Percentiles rank a stretch among this genome's conserved stretches.
phyloP scores from a whole-genome alignment of 2,888 invertebrate genomes.

The Torymus tubicola region DNA sequence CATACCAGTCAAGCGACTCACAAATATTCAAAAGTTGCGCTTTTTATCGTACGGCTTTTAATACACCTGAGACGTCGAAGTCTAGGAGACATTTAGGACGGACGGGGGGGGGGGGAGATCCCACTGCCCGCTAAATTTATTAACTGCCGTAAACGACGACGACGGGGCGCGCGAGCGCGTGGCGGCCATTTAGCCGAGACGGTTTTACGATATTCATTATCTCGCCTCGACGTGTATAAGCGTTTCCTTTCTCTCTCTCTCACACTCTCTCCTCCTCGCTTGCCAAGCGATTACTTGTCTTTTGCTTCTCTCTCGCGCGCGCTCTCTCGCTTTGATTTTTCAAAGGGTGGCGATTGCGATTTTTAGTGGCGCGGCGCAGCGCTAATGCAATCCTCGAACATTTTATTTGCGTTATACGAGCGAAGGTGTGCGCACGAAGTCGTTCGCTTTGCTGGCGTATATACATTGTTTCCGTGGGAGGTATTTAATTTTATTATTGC shows the following conservation, averaged over 20 bases:
- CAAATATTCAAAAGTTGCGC: no score
- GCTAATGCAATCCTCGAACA: conserved; percentile 36
- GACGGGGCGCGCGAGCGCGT: conserved; percentile 23
- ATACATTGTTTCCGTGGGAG: neutral
- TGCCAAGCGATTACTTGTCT: conserved; percentile 26
- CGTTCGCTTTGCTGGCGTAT: neutral
- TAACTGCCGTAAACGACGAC: conserved; percentile 59
- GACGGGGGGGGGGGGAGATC: conserved; percentile 21
- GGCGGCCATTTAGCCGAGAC: conserved; percentile 55
- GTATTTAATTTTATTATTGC: no score
- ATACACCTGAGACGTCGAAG: neutral
- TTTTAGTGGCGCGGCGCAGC: conserved; percentile 25
- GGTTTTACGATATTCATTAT: conserved; percentile 59
- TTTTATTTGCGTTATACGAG: conserved; percentile 34
- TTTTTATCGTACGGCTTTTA: no score
- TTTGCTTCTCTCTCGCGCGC: neutral
- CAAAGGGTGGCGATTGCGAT: conserved; percentile 47
- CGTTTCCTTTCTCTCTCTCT: conserved; percentile 9
- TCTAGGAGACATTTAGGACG: conserved; percentile 39
- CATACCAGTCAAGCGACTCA: no score
- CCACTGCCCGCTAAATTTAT: conserved; percentile 56
- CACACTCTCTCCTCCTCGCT: conserved; percentile 17
- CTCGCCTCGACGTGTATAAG: conserved; percentile 29
- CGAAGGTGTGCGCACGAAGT: neutral
- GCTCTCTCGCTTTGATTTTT: conserved; percentile 47